Conservation (phyloP, 2,113 vertebrate genomes). For the Aegithalos caudatus region DNA sequence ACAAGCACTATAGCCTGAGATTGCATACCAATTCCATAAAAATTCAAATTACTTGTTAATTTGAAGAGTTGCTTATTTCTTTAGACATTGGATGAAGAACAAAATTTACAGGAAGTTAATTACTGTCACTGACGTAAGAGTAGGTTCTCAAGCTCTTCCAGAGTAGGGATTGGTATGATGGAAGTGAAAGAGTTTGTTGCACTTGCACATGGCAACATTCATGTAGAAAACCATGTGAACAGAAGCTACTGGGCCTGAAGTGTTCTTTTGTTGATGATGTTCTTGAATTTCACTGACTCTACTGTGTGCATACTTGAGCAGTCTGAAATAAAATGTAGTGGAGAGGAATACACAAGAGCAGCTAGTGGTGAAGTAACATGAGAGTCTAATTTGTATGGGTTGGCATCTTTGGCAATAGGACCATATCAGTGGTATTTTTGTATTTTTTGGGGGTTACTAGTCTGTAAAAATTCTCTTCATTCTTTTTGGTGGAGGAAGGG, state of each 20-base stretch:
- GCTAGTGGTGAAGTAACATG: neutral
- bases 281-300: neutral
- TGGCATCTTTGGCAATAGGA: neutral
- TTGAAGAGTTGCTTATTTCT: neutral
- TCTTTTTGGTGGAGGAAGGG: neutral
- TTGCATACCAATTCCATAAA: neutral
- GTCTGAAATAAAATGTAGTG: neutral
- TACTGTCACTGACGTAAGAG: accelerated
- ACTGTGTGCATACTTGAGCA: neutral
- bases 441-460: neutral
- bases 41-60: neutral
- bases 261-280: neutral
- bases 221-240: neutral
- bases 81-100: neutral
- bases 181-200: neutral
- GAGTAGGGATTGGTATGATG: neutral
- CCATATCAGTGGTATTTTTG: neutral
- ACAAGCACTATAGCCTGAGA: neutral
- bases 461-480: neutral
- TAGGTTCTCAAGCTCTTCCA: neutral
- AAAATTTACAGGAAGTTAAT: neutral
- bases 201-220: neutral
- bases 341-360: neutral
- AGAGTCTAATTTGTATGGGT: neutral
- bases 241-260: neutral